These are phyloP conservation scores for Drosophila fungiperda DNA, from an alignment of 2,888 invertebrate genomes.

Conservation along the genomic window DNA sequence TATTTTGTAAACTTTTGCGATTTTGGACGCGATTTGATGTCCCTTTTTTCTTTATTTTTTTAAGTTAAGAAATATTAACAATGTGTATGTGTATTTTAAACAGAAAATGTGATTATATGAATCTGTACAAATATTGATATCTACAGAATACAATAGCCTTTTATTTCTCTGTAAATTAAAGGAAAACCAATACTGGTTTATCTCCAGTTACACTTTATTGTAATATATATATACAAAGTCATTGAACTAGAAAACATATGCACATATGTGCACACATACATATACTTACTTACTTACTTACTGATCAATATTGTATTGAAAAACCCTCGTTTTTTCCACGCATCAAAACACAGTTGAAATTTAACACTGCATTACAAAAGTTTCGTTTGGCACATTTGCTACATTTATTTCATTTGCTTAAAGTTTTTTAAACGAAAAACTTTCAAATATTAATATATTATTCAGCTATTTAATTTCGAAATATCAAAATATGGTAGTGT, in stretches of 20 bases:
- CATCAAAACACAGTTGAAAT: background rate
- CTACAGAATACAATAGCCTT: background rate
- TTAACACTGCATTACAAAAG: background rate
- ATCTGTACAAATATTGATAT: background rate
- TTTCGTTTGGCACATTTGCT: background rate
- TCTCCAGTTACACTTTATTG: background rate
- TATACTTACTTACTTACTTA: background rate
- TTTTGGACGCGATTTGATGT: background rate
- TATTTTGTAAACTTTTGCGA: background rate
- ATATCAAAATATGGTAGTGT: background rate
- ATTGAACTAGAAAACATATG: background rate
- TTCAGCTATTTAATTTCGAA: background rate
- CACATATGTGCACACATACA: background rate
- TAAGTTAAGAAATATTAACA: background rate
- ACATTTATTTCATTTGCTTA: background rate
- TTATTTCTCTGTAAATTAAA: background rate
- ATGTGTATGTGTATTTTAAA: background rate
- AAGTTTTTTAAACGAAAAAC: no score
- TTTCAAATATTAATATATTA: background rate
- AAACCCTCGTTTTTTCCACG: background rate
- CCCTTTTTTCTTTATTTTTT: background rate
- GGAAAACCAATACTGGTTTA: background rate
- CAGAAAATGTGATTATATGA: background rate
- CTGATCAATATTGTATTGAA: background rate
- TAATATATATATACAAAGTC: background rate